Conservation (phyloP, 2,888 invertebrate species). For the Pachliopta kotzebuea region DNA sequence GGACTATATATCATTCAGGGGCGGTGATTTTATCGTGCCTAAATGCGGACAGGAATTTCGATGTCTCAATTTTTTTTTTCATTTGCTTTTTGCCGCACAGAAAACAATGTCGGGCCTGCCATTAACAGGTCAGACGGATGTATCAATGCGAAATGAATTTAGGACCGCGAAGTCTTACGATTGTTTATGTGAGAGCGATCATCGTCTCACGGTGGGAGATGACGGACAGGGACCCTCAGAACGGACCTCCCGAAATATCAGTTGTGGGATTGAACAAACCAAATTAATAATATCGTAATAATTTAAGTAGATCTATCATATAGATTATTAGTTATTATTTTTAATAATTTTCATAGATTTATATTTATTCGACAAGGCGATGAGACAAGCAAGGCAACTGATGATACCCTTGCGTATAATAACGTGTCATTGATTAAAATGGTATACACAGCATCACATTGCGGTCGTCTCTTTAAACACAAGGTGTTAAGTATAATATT, state of each 20-base stretch:
- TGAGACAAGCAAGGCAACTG: too few species aligned
- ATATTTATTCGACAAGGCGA: too few species aligned
- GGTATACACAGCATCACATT: too few species aligned
- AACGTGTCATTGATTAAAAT: too few species aligned
- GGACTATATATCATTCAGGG: slow-evolving; percentile 69
- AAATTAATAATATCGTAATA: too few species aligned
- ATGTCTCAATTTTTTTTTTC: slow-evolving; percentile 61
- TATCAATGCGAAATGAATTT: slow-evolving; percentile 55
- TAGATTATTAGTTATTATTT: too few species aligned
- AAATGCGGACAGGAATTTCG: slow-evolving; percentile 70
- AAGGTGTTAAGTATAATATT: too few species aligned
- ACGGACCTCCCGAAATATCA: slow-evolving; percentile 42
- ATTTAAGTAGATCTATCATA: too few species aligned
- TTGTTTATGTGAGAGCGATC: slow-evolving; percentile 51
- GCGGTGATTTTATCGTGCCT: slow-evolving; percentile 70
- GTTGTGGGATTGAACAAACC: too few species aligned
- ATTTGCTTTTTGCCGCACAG: slow-evolving; percentile 48
- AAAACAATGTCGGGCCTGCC: slow-evolving; percentile 56
- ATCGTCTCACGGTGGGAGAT: slow-evolving; percentile 53
- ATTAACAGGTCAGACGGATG: slow-evolving; percentile 50
- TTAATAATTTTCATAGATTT: too few species aligned
- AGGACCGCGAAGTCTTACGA: slow-evolving; percentile 41
- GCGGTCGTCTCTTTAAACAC: too few species aligned
- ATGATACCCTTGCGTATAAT: too few species aligned
- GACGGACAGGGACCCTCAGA: slow-evolving; percentile 32